Base-by-base conservation (phyloP, 1,140 invertebrate species). In the Nephotettix cincticeps region DNA sequence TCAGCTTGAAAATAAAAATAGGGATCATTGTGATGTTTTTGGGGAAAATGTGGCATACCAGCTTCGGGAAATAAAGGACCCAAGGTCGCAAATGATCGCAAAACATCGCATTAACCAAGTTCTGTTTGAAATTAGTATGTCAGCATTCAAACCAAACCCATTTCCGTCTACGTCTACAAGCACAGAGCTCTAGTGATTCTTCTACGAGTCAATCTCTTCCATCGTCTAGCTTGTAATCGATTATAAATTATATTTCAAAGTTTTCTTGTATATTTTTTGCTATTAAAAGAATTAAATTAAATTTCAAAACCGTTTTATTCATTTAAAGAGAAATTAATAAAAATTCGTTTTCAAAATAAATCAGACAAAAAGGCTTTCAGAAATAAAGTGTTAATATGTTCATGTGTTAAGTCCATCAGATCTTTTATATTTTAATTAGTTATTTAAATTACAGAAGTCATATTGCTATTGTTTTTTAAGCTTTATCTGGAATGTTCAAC, bases 81-180 rank as follows among this genome's bases (percentile, higher is more conserved):
- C 27, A 4, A 11, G 56, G 2, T 61, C 28, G 2, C 56, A 27
- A 61, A 61, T 61, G 56, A 27, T 30, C 14, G 56, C 56, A 61
- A 61, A 61, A 27, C 56, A 61, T 61, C 11, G 56, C 11, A 61
- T 61, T 3, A 23, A 61, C 27, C 56, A 61, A 61, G 28, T 61
- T 61, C 27, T 61, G 27, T 61, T 61, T 28, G 56, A 61, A 27
- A 30, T 61, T 61, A 25, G 56, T 25, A 61, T 61, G 28, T 27
- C 23, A 9, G 13, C 11, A n/a, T 61, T 61, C 19, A 25, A 61
- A 2, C 11, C 2, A 25, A 27, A 61, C 27, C 28, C 56, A 28
- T 23, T 25, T 25, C 27, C 56, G 13, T n/a, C 9, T 61, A 11
- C 3, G 4, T 61, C 56, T 61, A 25, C 56, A 27, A 61, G 56